Base-by-base conservation (phyloP, 2,113 vertebrate genomes). In the Oxyruncus cristatus region DNA sequence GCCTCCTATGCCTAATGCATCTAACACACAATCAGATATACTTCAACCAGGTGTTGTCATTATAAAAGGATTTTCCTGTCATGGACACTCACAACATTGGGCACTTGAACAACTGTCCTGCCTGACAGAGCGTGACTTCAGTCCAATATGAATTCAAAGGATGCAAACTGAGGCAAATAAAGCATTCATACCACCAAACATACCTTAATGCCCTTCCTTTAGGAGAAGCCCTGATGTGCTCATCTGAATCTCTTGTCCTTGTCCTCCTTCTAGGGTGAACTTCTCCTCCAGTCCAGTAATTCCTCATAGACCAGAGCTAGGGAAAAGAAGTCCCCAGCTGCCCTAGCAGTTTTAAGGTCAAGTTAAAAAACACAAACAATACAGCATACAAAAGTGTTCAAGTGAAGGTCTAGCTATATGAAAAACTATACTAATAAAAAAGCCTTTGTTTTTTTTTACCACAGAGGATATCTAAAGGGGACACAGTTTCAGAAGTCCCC, bases 21-120 rank as follows among this genome's bases (percentile, higher is more conserved):
- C 37, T 66, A 77, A 50, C 17, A 33, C 2, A 37, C 37, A 61
- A 65, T 6, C 15, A 70, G 30, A 65, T 21, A 72, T 6, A 46
- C 19, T 72, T 56, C 44, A 74, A 44, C 3, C 13, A 58, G 22
- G 11, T 53, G 47, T 5, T 1, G 0, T 17, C 4, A 32, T 15
- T 39, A 66, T 5, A 33, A 77, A 62, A 70, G 10, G 27, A 52
- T 58, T 76, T 72, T 44, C 14, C 11, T 79, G 14, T 24, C 3
- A 2, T 15, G n/a, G 3, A 5, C 0, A 0, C 21, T 79, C 62
- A 35, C 39, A 41, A 33, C 22, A 70, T 1, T 7, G 20, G 12
- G 14, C 53, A 58, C 20, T 20, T 42, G 32, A 88, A 63, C 33
- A 50, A 80, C 21, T 24, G 35, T 21, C 62, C 15, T 52, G 24